phyloP scores from a whole-genome alignment of 2,113 vertebrate species.

The Todiramphus chloris region DNA sequence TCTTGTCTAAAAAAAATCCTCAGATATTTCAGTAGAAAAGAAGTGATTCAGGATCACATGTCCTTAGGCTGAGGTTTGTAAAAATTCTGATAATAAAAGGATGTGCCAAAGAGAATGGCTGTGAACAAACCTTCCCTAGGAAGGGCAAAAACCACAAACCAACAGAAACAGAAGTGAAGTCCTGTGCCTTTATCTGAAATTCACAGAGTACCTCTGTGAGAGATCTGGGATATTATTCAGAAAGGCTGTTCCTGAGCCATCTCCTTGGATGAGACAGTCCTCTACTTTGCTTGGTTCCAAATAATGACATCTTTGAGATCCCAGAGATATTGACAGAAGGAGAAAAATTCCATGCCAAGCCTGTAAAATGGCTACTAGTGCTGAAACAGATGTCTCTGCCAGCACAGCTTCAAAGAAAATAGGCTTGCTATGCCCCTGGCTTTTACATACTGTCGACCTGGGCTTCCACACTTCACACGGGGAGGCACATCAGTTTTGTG shows the following conservation, averaged over 20 bases:
- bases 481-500: background rate
- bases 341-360: background rate
- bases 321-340: background rate
- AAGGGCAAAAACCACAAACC: background rate
- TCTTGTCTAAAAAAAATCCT: background rate
- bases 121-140: background rate
- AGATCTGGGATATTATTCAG: background rate
- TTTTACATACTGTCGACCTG: background rate
- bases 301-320: background rate
- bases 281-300: background rate
- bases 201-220: background rate
- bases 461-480: background rate
- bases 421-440: fast-evolving
- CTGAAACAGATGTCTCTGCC: background rate
- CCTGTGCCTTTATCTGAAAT: background rate
- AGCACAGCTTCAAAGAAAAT: background rate
- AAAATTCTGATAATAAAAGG: background rate
- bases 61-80: background rate
- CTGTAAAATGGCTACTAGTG: background rate
- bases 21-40: background rate
- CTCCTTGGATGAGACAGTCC: background rate
- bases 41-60: background rate
- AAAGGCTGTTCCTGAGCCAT: background rate
- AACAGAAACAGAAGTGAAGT: background rate
- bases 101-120: background rate